A percentile compares a stretch with the other conserved stretches of the same genome.
Evolutionary conservation across 2,888 invertebrate species (phyloP).

Genomic region (Hymenopus coronatus): DNA sequence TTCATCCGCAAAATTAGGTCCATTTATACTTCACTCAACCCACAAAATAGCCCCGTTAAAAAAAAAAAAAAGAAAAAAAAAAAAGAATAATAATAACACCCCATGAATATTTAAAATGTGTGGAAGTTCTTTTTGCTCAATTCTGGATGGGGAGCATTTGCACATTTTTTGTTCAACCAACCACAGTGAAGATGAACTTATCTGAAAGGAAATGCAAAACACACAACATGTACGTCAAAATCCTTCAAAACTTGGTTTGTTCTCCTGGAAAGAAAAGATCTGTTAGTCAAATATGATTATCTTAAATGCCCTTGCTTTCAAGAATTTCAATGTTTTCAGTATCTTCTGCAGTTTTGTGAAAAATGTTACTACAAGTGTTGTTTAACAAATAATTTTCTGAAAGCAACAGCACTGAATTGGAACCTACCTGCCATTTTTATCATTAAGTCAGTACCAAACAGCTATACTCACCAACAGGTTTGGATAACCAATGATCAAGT

Average conservation of each 20-base stretch:
- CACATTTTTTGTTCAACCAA: conserved; percentile 19
- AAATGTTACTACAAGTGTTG: background rate
- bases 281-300: background rate
- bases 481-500: background rate
- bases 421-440: background rate
- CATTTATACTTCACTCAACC: conserved; percentile 17
- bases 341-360: background rate
- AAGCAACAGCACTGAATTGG: background rate
- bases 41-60: background rate
- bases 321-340: background rate
- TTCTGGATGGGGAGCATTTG: conserved; percentile 15
- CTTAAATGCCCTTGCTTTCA: background rate
- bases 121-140: conserved; percentile 15
- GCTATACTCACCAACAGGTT: background rate
- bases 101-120: conserved; percentile 9
- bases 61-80: background rate
- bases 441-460: background rate
- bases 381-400: background rate
- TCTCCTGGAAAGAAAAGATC: conserved; percentile 3
- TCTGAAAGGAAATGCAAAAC: conserved; percentile 32
- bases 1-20: conserved; percentile 1
- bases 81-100: too few species aligned
- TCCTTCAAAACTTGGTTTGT: background rate
- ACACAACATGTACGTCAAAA: conserved; percentile 29
- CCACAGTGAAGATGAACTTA: conserved; percentile 30